phyloP scores from a whole-genome alignment of 2,888 invertebrate species.

The Rhingia campestris region DNA sequence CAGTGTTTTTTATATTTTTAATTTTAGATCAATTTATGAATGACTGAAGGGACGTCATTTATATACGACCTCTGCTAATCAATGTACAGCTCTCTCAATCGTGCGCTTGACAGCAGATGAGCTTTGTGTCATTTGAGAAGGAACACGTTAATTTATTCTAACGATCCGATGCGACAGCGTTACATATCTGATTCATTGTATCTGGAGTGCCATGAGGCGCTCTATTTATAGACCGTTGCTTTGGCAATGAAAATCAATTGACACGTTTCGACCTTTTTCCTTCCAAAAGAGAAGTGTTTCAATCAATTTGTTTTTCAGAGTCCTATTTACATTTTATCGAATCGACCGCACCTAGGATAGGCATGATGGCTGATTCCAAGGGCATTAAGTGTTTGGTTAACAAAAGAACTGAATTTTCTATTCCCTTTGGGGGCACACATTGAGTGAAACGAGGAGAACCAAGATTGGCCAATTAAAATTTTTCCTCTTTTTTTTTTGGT shows the following conservation, averaged over 20 bases:
- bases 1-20: slow-evolving; percentile 31
- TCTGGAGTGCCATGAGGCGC: slow-evolving; percentile 34
- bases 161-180: neutral
- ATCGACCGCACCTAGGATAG: neutral
- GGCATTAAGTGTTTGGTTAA: neutral
- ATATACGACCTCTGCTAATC: slow-evolving; percentile 57
- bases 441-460: slow-evolving; percentile 5
- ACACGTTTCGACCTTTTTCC: slow-evolving; percentile 7
- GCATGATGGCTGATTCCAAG: neutral
- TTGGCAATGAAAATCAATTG: slow-evolving; percentile 25
- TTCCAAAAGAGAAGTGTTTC: neutral
- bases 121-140: neutral
- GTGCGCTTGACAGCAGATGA: slow-evolving; percentile 40
- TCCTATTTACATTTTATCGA: too few species aligned
- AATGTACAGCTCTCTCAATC: slow-evolving; percentile 39
- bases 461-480: slow-evolving; percentile 17
- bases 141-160: slow-evolving; percentile 12
- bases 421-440: neutral
- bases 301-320: neutral
- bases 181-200: slow-evolving; percentile 22
- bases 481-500: neutral
- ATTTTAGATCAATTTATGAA: slow-evolving; percentile 59
- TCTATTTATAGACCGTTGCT: slow-evolving; percentile 58
- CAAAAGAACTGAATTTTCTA: slow-evolving; percentile 23
- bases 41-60: slow-evolving; percentile 35